These are phyloP conservation scores for Drosophila tanythrix DNA, from an alignment of 2,888 invertebrate genomes.

Conservation along the genomic window DNA sequence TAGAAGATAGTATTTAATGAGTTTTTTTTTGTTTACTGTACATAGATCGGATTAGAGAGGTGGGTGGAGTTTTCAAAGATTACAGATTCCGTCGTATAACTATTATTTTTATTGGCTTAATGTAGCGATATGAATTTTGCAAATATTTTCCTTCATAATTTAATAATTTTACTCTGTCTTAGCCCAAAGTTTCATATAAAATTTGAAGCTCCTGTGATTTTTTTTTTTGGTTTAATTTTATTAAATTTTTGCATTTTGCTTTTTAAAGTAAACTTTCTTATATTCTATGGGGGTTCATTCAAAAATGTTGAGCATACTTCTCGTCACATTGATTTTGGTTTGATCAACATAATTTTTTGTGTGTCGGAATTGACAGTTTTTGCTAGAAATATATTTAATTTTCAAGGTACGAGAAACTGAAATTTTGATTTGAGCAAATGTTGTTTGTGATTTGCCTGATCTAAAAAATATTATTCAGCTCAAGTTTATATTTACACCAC, in stretches of 20 bases:
- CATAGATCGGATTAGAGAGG: constrained; percentile 46
- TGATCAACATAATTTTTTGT: constrained; percentile 14
- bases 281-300: constrained; percentile 12
- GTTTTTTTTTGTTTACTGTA: constrained; percentile 30
- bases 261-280: constrained; percentile 56
- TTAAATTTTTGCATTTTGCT: constrained; percentile 6
- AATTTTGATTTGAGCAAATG: constrained; percentile 60
- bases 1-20: constrained; percentile 23
- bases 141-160: constrained; percentile 27
- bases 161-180: constrained; percentile 16
- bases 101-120: constrained; percentile 48
- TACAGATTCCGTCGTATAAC: constrained; percentile 48
- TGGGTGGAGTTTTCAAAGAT: constrained; percentile 57
- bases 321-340: constrained; percentile 23
- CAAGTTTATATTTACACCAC: constrained; percentile 33
- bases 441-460: constrained; percentile 49
- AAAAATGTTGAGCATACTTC: constrained; percentile 28
- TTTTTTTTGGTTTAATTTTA: not conserved
- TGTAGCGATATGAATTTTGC: constrained; percentile 68
- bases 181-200: constrained; percentile 65
- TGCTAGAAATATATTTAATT: constrained; percentile 33
- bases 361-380: constrained; percentile 67
- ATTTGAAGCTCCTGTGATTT: constrained; percentile 66
- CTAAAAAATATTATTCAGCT: constrained; percentile 28
- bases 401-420: constrained; percentile 18